Evolutionary conservation across 1,140 invertebrate species (phyloP).

Genomic region (Euborellia annulipes): DNA sequence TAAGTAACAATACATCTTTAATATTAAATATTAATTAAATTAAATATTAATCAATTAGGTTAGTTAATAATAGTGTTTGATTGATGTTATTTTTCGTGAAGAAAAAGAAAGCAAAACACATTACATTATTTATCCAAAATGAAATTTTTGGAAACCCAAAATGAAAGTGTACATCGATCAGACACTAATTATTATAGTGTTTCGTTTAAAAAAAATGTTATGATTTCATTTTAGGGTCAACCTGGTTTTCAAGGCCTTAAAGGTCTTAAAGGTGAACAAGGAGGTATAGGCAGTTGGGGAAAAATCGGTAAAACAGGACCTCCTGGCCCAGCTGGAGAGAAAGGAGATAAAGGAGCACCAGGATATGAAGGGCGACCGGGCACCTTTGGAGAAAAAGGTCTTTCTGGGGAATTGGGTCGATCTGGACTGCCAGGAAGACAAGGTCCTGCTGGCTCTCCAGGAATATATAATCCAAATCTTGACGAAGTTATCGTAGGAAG

Average conservation of each 20-base stretch:
- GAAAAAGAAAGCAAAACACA: too few relatives aligned
- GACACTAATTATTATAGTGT: too few relatives aligned
- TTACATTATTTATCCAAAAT: too few relatives aligned
- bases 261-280: constrained; percentile 27
- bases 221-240: constrained; percentile 22
- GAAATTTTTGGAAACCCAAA: too few relatives aligned
- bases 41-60: background rate
- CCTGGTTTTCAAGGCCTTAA: constrained; percentile 22
- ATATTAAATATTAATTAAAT: background rate
- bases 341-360: constrained; percentile 66
- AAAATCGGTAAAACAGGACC: constrained; percentile 33
- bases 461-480: constrained; percentile 52
- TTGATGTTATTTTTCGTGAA: too few relatives aligned
- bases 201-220: constrained; percentile 12
- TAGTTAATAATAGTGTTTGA: constrained; percentile 6
- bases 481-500: constrained; percentile 39
- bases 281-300: constrained; percentile 35
- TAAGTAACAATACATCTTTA: constrained; percentile 22
- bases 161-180: too few relatives aligned
- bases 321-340: constrained; percentile 45
- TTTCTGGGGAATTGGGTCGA: constrained; percentile 23
- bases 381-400: constrained; percentile 38
- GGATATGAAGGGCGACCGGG: constrained; percentile 55
- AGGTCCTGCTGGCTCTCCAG: constrained; percentile 48
- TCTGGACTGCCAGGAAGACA: constrained; percentile 51